Percentiles rank a stretch among this genome's conserved stretches.
Evolutionary conservation across 2,113 vertebrate genomes (phyloP).

Genomic region (Psittacus erithacus): DNA sequence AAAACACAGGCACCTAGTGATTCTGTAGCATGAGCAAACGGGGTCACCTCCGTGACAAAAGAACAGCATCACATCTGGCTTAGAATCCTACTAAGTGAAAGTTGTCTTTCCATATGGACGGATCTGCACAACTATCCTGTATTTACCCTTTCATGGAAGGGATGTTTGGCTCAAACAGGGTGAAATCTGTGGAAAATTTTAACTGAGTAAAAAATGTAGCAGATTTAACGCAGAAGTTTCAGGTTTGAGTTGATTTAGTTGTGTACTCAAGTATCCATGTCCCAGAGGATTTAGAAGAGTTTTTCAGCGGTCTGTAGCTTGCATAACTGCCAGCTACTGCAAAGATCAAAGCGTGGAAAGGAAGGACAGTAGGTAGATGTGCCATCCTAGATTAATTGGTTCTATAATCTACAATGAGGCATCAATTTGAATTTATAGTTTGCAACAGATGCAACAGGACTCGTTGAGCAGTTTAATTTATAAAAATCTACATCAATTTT

Average conservation of each 20-base stretch:
- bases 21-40: background rate
- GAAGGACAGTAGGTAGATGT: background rate
- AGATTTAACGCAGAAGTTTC: background rate
- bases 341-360: background rate
- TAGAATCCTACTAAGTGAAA: background rate
- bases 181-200: background rate
- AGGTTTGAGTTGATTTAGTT: background rate
- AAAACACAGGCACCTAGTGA: background rate
- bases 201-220: background rate
- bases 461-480: background rate
- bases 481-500: background rate
- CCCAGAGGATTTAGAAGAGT: background rate
- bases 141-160: background rate
- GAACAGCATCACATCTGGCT: rapidly evolving
- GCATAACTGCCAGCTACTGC: constrained; percentile 9
- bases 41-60: background rate
- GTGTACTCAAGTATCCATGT: background rate
- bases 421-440: background rate
- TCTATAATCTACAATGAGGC: background rate
- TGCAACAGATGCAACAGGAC: background rate
- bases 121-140: background rate
- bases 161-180: background rate
- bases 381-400: background rate
- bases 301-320: constrained; percentile 2
- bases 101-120: rapidly evolving